These are phyloP conservation scores for Catharus bicknelli DNA, from an alignment of 2,113 vertebrate species.

Conservation along the genomic window DNA sequence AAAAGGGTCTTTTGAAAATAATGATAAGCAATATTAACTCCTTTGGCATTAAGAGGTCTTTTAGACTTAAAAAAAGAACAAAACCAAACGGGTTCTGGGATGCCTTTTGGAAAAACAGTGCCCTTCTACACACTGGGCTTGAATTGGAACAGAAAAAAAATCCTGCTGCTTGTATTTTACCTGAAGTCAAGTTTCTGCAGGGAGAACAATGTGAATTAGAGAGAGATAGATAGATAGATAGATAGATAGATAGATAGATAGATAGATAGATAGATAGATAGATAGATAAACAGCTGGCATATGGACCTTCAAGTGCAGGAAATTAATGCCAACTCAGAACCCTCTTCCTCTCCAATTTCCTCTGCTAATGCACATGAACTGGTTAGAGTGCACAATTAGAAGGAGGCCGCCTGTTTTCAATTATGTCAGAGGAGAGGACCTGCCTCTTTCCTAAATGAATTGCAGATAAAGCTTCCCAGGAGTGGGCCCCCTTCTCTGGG, in stretches of 20 bases:
- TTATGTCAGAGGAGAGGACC: constrained; percentile 28
- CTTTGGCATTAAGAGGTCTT: background rate
- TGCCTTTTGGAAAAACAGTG: background rate
- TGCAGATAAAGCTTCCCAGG: constrained; percentile 35
- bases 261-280: background rate
- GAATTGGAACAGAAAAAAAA: background rate
- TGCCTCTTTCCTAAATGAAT: constrained; percentile 51
- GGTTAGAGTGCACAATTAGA: background rate
- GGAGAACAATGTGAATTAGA: background rate
- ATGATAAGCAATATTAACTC: background rate
- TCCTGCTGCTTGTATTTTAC: background rate
- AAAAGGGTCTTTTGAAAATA: background rate
- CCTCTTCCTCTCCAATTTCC: constrained; percentile 34
- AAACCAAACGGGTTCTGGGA: background rate
- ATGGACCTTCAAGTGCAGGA: background rate
- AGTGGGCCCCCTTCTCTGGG: background rate
- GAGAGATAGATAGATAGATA: background rate
- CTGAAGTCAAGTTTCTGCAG: background rate
- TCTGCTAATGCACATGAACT: background rate
- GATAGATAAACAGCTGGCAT: background rate
- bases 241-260: background rate
- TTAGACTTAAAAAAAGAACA: background rate
- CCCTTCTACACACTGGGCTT: background rate
- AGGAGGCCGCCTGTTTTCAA: constrained; percentile 35
- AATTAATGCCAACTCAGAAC: constrained; percentile 6